A percentile compares a stretch with the other conserved stretches of the same genome.
These are phyloP conservation scores for Hydrocynus forskahlii DNA, from an alignment of 2,797 vertebrate genomes.

Conservation along the genomic window DNA sequence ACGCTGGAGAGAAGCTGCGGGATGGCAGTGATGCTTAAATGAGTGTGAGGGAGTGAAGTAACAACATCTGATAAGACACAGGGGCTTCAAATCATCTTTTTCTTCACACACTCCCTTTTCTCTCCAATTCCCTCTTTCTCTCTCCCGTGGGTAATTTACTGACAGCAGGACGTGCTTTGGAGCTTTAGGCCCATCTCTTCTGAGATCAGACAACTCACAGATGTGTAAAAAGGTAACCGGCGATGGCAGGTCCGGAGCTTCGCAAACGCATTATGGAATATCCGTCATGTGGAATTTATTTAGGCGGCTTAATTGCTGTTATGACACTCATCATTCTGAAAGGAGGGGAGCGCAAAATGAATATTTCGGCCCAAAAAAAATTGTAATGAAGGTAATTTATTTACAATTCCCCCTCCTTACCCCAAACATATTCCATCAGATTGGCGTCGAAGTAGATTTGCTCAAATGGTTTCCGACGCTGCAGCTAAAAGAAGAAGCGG, in stretches of 20 bases:
- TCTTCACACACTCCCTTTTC: conserved; percentile 43
- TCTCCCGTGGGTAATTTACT: conserved; percentile 72
- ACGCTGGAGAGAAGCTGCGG: background rate
- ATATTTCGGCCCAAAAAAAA: too few relatives aligned
- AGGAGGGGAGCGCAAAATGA: too few relatives aligned
- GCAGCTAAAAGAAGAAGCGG: too few relatives aligned
- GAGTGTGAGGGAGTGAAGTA: conserved; percentile 64
- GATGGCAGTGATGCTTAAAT: conserved; percentile 56
- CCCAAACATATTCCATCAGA: too few relatives aligned
- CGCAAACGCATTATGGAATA: background rate
- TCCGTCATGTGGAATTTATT: background rate
- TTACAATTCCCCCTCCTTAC: too few relatives aligned
- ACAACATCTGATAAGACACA: conserved; percentile 71
- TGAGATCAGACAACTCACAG: conserved; percentile 1
- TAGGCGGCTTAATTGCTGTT: conserved; percentile 2
- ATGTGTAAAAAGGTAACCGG: conserved; percentile 28
- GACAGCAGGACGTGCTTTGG: conserved; percentile 67
- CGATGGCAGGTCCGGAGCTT: conserved; percentile 1
- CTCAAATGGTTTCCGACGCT: too few relatives aligned
- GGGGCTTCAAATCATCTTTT: conserved; percentile 66
- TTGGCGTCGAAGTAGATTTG: too few relatives aligned
- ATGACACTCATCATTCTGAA: conserved; percentile 11
- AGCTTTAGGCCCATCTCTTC: conserved; percentile 47
- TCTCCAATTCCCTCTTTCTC: conserved; percentile 39
- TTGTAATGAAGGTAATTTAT: too few relatives aligned